Conservation (phyloP, 2,797 vertebrate genomes). For the Chrysocyon brachyurus region DNA sequence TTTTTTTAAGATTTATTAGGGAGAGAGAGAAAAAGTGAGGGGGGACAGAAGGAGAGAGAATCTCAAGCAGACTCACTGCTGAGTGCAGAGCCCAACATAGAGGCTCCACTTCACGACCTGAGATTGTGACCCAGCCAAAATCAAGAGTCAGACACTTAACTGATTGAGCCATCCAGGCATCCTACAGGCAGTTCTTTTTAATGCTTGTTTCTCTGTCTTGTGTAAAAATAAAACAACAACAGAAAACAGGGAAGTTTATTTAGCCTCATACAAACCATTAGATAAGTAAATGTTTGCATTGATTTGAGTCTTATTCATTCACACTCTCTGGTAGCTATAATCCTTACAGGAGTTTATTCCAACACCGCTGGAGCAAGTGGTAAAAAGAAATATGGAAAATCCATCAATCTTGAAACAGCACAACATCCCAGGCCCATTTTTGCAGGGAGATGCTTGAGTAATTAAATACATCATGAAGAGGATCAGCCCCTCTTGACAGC, state of each 20-base stretch:
- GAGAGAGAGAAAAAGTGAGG: too few species aligned
- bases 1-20: too few species aligned
- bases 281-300: neutral
- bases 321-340: neutral
- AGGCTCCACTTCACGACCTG: neutral
- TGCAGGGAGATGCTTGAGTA: neutral
- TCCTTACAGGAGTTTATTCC: conserved; percentile 7
- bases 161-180: neutral
- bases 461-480: neutral
- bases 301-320: neutral
- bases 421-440: neutral
- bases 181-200: neutral
- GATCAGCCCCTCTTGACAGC: neutral
- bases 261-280: neutral
- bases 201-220: neutral
- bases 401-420: neutral
- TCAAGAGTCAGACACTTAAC: neutral
- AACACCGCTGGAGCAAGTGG: neutral
- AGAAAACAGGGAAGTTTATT: neutral
- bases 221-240: neutral
- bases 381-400: neutral
- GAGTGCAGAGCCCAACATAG: too few species aligned
- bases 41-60: too few species aligned
- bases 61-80: too few species aligned
- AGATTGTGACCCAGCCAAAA: neutral